Conservation (phyloP, 2,797 vertebrate genomes). For the Schizopygopsis malacanthus region DNA sequence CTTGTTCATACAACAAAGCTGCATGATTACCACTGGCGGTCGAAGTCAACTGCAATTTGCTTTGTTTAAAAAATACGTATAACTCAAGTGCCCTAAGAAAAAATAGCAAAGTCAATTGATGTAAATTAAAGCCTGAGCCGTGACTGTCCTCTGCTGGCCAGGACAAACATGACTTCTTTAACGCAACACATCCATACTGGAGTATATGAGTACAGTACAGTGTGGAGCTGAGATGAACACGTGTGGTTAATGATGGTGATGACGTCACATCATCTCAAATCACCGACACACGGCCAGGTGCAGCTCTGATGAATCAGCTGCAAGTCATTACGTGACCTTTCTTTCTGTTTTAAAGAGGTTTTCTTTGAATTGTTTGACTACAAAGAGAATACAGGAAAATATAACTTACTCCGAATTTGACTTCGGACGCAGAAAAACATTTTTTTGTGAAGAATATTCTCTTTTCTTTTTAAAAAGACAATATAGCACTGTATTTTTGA, state of each 20-base stretch:
- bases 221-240: background rate
- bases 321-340: too few relatives aligned
- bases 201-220: too few relatives aligned
- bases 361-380: too few relatives aligned
- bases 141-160: background rate
- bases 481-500: background rate
- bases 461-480: background rate
- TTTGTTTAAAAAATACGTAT: background rate
- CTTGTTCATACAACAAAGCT: too few relatives aligned
- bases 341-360: too few relatives aligned
- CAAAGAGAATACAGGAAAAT: too few relatives aligned
- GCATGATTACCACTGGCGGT: background rate
- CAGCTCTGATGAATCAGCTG: background rate
- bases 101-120: too few relatives aligned
- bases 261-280: background rate
- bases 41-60: background rate
- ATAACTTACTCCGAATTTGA: too few relatives aligned
- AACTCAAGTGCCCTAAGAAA: background rate
- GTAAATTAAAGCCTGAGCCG: background rate
- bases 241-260: background rate
- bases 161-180: background rate
- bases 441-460: too few relatives aligned
- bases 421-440: too few relatives aligned
- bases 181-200: background rate
- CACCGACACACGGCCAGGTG: too few relatives aligned